phyloP scores from a whole-genome alignment of 2,888 invertebrate genomes.

The Melolontha melolontha region DNA sequence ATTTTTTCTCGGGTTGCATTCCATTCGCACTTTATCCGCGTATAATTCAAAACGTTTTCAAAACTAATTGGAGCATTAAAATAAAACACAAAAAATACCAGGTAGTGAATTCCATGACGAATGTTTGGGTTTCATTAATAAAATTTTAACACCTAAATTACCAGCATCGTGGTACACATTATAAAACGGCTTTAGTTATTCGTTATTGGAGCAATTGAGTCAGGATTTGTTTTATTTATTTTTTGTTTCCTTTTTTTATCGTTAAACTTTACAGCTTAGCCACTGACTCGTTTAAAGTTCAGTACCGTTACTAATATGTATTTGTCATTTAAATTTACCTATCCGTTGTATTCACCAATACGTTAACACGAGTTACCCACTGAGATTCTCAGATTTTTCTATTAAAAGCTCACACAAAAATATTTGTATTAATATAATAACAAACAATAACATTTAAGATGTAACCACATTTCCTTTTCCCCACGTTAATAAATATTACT shows the following conservation, averaged over 20 bases:
- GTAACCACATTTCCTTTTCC: conserved; percentile 8
- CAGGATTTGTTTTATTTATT: conserved; percentile 27
- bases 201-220: conserved; percentile 22
- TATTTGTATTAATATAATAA: conserved; percentile 30
- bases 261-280: conserved; percentile 24
- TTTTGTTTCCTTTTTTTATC: conserved; percentile 8
- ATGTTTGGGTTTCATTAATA: conserved; percentile 29
- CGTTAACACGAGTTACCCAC: conserved; percentile 18
- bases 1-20: conserved; percentile 6
- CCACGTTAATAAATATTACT: neutral
- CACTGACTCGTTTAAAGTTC: conserved; percentile 41
- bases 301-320: conserved; percentile 32
- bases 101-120: conserved; percentile 14
- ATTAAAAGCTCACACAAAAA: conserved; percentile 34
- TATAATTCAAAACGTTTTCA: conserved; percentile 14
- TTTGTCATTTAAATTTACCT: conserved; percentile 30
- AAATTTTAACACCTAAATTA: conserved; percentile 28
- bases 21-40: conserved; percentile 12
- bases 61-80: conserved; percentile 30
- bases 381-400: conserved; percentile 33
- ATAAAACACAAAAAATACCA: conserved; percentile 20
- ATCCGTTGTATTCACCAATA: conserved; percentile 15
- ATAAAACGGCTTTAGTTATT: neutral
- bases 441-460: conserved; percentile 25
- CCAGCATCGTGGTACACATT: conserved; percentile 1